These are phyloP conservation scores for Phacellophora camtschatica DNA, from an alignment of 30 jellyfish, hydroid and myxozoan species.

Conservation along the genomic window DNA sequence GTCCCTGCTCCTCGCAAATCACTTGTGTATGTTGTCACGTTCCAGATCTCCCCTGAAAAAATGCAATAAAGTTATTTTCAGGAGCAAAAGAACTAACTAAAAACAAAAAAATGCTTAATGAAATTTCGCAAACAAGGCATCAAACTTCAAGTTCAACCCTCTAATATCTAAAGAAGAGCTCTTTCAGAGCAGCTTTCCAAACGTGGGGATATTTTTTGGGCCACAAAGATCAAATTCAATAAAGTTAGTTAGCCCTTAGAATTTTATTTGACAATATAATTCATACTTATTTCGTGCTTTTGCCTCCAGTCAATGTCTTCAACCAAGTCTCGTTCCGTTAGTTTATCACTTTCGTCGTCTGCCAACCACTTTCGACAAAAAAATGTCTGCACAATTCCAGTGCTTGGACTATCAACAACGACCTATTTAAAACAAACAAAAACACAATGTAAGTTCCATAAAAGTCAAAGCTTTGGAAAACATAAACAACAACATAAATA, in stretches of 20 bases:
- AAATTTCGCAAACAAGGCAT: no score
- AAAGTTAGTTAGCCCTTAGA: no score
- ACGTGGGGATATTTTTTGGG: no score
- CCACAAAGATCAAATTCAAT: no score
- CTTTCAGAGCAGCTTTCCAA: no score
- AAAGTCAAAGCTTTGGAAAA: not conserved
- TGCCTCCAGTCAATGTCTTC: slow-evolving; percentile 93
- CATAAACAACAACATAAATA: not conserved
- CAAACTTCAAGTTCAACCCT: no score
- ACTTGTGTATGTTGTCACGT: slow-evolving; percentile 79
- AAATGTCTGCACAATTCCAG: slow-evolving; percentile 94
- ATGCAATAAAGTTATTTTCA: not conserved
- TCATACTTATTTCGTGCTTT: slow-evolving; percentile 91
- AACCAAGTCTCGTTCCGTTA: slow-evolving; percentile 80
- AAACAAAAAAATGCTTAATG: no score
- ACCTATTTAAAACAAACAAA: slow-evolving; percentile 19
- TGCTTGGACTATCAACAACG: slow-evolving; percentile 89
- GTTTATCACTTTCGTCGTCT: slow-evolving; percentile 93
- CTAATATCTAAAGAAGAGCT: no score
- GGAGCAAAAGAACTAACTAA: not conserved
- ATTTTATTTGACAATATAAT: no score
- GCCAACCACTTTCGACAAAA: slow-evolving; percentile 96
- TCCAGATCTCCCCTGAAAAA: slow-evolving; percentile 86
- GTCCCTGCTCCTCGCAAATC: slow-evolving; percentile 97
- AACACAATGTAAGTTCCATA: not conserved